These are phyloP conservation scores for Drosophila ficusphila DNA, from an alignment of 1,140 invertebrate species.

Conservation along the genomic window DNA sequence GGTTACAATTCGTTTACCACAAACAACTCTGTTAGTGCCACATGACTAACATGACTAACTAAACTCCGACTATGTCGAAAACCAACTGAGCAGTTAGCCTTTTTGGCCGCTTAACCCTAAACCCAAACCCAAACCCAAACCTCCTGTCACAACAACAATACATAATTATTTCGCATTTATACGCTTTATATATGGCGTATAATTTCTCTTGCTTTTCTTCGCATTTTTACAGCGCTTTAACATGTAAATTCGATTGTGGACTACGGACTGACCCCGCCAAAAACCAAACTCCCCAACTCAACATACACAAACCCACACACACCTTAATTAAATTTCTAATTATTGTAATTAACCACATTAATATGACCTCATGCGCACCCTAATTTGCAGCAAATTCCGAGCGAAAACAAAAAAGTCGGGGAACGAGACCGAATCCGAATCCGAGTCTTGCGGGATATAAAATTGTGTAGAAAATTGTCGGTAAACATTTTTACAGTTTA, in stretches of 20 bases:
- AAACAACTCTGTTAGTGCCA: conserved; percentile 55
- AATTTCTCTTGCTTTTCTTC: conserved; percentile 31
- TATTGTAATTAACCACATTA: conserved; percentile 83
- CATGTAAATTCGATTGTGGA: conserved; percentile 79
- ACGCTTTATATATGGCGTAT: conserved; percentile 41
- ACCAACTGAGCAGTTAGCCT: conserved; percentile 18
- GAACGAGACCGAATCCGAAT: neutral
- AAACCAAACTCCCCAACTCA: conserved; percentile 19
- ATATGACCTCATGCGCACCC: conserved; percentile 81
- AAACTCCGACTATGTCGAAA: neutral
- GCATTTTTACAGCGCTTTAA: conserved; percentile 71
- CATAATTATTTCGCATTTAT: conserved; percentile 71
- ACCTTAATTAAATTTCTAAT: conserved; percentile 82
- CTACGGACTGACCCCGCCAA: neutral
- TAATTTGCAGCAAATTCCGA: conserved; percentile 76
- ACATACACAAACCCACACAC: conserved; percentile 37
- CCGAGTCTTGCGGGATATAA: conserved; percentile 63
- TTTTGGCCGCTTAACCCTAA: neutral
- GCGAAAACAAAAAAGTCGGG: conserved; percentile 40
- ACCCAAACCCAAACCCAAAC: neutral
- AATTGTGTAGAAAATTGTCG: conserved; percentile 83
- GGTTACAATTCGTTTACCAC: conserved; percentile 20
- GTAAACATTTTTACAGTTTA: conserved; percentile 83
- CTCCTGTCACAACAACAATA: conserved; percentile 10
- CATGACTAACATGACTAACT: conserved; percentile 23